Evolutionary conservation across 1,140 invertebrate species (phyloP), one percentile per base, ranked within the genome.

Genomic region (Pseudomyrmex pallidus): DNA sequence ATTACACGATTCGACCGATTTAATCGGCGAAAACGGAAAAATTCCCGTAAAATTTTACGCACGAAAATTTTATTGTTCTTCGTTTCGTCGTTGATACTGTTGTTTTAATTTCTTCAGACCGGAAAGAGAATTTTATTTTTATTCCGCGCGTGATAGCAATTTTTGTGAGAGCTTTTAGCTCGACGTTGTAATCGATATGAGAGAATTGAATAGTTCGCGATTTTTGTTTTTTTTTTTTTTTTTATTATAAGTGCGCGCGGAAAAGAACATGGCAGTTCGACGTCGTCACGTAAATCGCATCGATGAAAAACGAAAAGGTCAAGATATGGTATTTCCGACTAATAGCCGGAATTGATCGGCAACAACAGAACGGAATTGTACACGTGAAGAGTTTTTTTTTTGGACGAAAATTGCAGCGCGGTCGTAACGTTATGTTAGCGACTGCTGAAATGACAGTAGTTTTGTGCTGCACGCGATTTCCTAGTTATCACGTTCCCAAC

Each of bases 401-500:
- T 78, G 17, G 20, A 25, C 70, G 48, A 80, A 80, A 70, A 70
- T 59, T 61, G 20, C 22, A 48, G 22, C 46, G 46, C 46, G 57
- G 64, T 70, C 64, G 66, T 59, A 70, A 70, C n/a, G 54, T 72
- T 59, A 12, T 54, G 35, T 7, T 35, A 70, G 66, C 17, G 44
- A 25, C 66, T 20, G n/a, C 10, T 48, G 44, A 70, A 78, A 70
- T 59, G 76, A 78, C 76, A 78, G 74, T 44, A 56, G 54, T 56
- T 70, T 68, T 48, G 76, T 48, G 52, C 54, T 13, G 54, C 76
- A 70, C 76, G 76, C 76, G 76, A 80, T 80, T 59, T 59, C 66
- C 76, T 80, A 72, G 76, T 80, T 80, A 80, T 68, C 76, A 68
- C 66, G 54, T 78, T 70, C 44, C 54, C 52, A 46, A 48, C 12